Base-by-base conservation (phyloP, 2,888 invertebrate species). In the Cosmorhoe ocellata region DNA sequence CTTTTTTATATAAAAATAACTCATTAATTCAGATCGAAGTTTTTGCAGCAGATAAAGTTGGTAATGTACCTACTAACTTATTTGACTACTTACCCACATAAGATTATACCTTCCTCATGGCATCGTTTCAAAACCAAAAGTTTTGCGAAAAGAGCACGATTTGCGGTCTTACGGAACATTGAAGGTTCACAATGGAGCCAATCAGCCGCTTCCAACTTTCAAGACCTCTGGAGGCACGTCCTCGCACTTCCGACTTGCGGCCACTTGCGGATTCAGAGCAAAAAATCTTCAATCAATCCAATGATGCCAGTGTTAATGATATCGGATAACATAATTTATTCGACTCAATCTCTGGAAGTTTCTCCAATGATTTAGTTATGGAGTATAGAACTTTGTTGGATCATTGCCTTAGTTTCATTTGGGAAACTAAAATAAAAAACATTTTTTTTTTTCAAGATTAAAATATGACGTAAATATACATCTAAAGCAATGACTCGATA, bases 141-240 rank as follows among this genome's bases (percentile, higher is more conserved):
- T 51, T 64, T 59, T 63, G 69, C 68, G 69, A 69, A 75, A 68
- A 66, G 74, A 61, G 67, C 72, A 70, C 71, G 74, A 76, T 77
- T 80, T 75, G 78, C 76, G 77, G 77, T 67, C 72, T 71, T 69
- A 73, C 76, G 75, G 82, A 74, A 78, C 81, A 83, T 84, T 84
- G 81, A 84, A 58, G 73, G 68, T 67, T 73, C 68, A 88, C 88
- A 88, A 89, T 87, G 72, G 80, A 71, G 77, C 80, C 88, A 89
- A 89, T 89, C 88, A 89, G 72, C 76, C 75, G 67, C 61, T 61
- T 68, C 73, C 74, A 81, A 84, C 75, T 83, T 77, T 70, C 70
- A 67, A 75, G 77, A 76, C 77, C 81, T 76, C 78, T 73, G 58
- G 67, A 76, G 67, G 78, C 88, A 87, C 85, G 87, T 87, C 72